Percentiles rank a stretch among this genome's conserved stretches.
These are phyloP conservation scores for Hypomecis punctinalis DNA, from an alignment of 2,888 invertebrate species.

Conservation along the genomic window DNA sequence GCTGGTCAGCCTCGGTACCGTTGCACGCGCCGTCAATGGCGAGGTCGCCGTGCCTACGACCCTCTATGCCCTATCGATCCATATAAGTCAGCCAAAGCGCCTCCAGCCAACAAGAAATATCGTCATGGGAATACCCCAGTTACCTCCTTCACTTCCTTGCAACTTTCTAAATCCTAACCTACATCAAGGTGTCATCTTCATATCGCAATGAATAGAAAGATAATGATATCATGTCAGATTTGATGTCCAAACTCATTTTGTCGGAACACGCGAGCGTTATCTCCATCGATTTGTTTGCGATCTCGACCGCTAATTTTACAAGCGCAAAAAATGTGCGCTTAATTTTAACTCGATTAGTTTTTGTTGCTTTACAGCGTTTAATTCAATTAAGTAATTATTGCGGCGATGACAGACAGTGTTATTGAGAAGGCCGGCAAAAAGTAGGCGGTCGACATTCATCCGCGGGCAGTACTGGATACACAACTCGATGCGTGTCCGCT, in stretches of 20 bases:
- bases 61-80: conserved; percentile 77
- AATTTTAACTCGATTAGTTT: conserved; percentile 45
- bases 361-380: conserved; percentile 54
- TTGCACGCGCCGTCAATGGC: conserved; percentile 76
- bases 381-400: conserved; percentile 73
- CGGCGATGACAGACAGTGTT: conserved; percentile 69
- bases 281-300: conserved; percentile 43
- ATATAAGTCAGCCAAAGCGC: conserved; percentile 57
- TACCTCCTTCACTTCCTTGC: conserved; percentile 31
- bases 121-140: conserved; percentile 44
- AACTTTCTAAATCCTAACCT: conserved; percentile 47
- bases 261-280: conserved; percentile 40
- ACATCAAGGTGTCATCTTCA: conserved; percentile 44
- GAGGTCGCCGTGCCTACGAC: conserved; percentile 72
- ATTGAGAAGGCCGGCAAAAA: conserved; percentile 66
- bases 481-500: conserved; percentile 42
- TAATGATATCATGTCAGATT: conserved; percentile 47
- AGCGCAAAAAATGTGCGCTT: conserved; percentile 42
- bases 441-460: conserved; percentile 53
- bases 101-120: conserved; percentile 44
- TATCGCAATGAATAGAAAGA: conserved; percentile 40
- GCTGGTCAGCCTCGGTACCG: conserved; percentile 67
- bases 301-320: conserved; percentile 42
- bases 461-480: conserved; percentile 45
- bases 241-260: conserved; percentile 45